A percentile compares a stretch with the other conserved stretches of the same genome.
phyloP scores from a whole-genome alignment of 1,140 invertebrate genomes.

The Linepithema humile region DNA sequence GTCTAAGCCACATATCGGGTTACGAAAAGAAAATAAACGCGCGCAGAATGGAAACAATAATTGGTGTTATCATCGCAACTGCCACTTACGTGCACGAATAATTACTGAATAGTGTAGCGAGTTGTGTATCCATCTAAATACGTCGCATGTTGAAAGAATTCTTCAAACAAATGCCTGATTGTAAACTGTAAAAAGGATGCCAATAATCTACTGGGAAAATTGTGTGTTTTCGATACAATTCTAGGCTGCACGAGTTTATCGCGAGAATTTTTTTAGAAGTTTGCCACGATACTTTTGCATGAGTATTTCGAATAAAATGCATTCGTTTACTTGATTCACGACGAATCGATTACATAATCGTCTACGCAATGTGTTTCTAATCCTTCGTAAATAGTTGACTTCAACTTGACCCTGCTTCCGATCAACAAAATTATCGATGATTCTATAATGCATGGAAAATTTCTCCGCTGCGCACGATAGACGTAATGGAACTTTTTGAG shows the following conservation, averaged over 20 bases:
- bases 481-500: background rate
- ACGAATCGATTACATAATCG: constrained; percentile 35
- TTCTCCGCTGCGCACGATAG: background rate
- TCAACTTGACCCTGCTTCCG: background rate
- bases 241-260: no score
- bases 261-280: background rate
- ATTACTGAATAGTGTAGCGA: constrained; percentile 19
- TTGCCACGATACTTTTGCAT: background rate
- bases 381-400: constrained; percentile 13
- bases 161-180: background rate
- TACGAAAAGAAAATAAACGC: background rate
- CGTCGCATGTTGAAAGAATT: background rate
- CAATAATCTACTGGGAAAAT: constrained; percentile 20
- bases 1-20: background rate
- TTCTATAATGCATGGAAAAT: background rate
- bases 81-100: constrained; percentile 1
- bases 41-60: constrained; percentile 2
- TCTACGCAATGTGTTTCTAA: background rate
- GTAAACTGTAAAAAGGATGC: background rate
- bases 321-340: background rate
- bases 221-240: background rate
- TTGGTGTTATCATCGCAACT: constrained; percentile 14
- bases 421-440: constrained; percentile 12
- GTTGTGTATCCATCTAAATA: background rate
- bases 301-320: background rate